Evolutionary conservation across 2,888 invertebrate genomes (phyloP).

Genomic region (Minunthozetes semirufus): DNA sequence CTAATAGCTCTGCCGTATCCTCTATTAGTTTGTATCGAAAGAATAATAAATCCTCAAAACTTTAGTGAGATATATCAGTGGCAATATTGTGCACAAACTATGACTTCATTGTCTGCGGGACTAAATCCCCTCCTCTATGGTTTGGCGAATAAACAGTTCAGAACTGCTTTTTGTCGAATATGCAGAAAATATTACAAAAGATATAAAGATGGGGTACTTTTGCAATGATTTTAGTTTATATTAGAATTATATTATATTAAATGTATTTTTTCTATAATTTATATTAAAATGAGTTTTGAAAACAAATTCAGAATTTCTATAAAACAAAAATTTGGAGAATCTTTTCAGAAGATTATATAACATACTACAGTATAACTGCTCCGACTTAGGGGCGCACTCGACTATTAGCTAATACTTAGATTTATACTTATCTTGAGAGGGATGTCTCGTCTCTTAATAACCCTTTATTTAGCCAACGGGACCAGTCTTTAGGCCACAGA

Average conservation of each 20-base stretch:
- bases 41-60: neutral
- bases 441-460: too few species aligned
- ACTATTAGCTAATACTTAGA: too few species aligned
- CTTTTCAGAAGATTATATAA: too few species aligned
- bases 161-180: conserved; percentile 32
- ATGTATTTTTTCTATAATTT: too few species aligned
- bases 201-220: conserved; percentile 29
- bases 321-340: too few species aligned
- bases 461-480: too few species aligned
- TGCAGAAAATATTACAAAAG: conserved; percentile 28
- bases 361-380: too few species aligned
- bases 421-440: too few species aligned
- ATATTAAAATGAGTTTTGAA: too few species aligned
- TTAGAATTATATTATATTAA: neutral
- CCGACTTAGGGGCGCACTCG: too few species aligned
- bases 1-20: conserved; percentile 33
- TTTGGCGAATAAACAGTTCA: conserved; percentile 37
- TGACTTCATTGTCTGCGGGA: conserved; percentile 31
- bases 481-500: too few species aligned
- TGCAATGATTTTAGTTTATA: neutral
- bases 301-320: too few species aligned
- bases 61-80: neutral
- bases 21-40: conserved; percentile 23
- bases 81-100: conserved; percentile 33
- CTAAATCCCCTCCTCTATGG: conserved; percentile 37